Evolutionary conservation across 2,888 invertebrate genomes (phyloP), one percentile per base, ranked within the genome.

Genomic region (Arctia plantaginis): DNA sequence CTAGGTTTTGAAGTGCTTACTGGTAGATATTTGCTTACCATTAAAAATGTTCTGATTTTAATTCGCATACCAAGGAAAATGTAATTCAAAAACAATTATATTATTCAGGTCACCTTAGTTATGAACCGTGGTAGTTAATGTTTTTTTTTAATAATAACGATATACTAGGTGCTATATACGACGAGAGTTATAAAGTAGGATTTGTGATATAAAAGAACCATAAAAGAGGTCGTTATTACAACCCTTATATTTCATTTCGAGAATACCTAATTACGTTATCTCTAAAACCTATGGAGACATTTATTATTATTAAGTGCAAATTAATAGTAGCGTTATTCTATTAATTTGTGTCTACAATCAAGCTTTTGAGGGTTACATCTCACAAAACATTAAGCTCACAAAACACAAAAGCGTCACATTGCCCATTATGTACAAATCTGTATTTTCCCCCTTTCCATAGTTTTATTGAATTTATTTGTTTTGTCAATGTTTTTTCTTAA

Each of bases 121-220:
- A n/a, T n/a, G n/a, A n/a, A n/a, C n/a, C n/a, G n/a, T n/a, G n/a
- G 39, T 39, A 39, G 39, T 39, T 6, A 39, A 8, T 39, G 39
- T 15, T 47, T 3, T 39, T 18, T 65, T 35, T 35, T 35, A 39
- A 65, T 65, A 66, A 66, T 66, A 13, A 39, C 20, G 66, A 66
- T 66, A 27, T 33, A n/a, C 20, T 39, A 66, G 35, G 35, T 65
- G 35, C 35, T 39, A 65, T 66, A 39, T 39, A 66, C 66, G 13
- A 41, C n/a, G n/a, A n/a, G 41, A 39, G n/a, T 41, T 39, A 44
- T 41, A 10, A 67, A 67, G 30, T 47, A 13, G 65, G 77, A 76
- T 39, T 78, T 69, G 77, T 74, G 35, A 59, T 47, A 74, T 72
- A 44, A 71, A 71, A 67, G 20, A 72, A 65, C 67, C 23, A 41